Evolutionary conservation across 2,888 invertebrate species (phyloP).

Genomic region (Neoascia interrupta): DNA sequence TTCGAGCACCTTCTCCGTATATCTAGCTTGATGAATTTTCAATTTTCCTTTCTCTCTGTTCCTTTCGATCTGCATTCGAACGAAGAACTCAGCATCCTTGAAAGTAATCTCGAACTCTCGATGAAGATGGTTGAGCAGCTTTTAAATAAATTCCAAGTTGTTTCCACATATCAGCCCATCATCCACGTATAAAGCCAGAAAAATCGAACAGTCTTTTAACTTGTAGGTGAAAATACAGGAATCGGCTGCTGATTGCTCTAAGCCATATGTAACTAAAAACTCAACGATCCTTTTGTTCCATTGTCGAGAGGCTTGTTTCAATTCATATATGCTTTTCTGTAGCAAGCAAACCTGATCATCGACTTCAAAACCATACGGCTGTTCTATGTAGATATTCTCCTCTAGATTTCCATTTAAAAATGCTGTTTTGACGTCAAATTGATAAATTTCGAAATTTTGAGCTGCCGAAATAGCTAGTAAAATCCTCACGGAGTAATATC

Average conservation of each 20-base stretch:
- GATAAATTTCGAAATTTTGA: slow-evolving; percentile 36
- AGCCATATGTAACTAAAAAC: slow-evolving; percentile 36
- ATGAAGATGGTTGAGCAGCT: slow-evolving; percentile 5
- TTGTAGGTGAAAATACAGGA: slow-evolving; percentile 41
- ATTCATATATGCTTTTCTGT: slow-evolving; percentile 61
- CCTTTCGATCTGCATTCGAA: slow-evolving; percentile 26
- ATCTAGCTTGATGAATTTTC: slow-evolving; percentile 30
- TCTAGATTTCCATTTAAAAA: slow-evolving; percentile 68
- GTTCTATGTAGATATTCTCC: slow-evolving; percentile 62
- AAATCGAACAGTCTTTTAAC: slow-evolving; percentile 24
- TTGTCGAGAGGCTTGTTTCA: slow-evolving; percentile 53
- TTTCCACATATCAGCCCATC: slow-evolving; percentile 70
- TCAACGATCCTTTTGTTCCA: slow-evolving; percentile 50
- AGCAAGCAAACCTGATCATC: slow-evolving; percentile 57
- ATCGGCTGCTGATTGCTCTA: slow-evolving; percentile 53
- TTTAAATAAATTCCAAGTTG: slow-evolving; percentile 11
- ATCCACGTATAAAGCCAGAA: slow-evolving; percentile 71
- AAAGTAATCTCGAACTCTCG: too few relatives aligned
- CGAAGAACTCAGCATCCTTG: slow-evolving; percentile 43
- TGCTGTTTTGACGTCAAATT: slow-evolving; percentile 66
- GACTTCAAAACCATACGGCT: slow-evolving; percentile 60
- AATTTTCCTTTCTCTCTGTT: slow-evolving; percentile 20
- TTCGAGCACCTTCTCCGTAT: slow-evolving; percentile 11
- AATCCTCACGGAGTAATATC: slow-evolving; percentile 53
- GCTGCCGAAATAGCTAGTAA: slow-evolving; percentile 59